phyloP scores from a whole-genome alignment of 2,113 vertebrate species.

The Toxostoma redivivum region DNA sequence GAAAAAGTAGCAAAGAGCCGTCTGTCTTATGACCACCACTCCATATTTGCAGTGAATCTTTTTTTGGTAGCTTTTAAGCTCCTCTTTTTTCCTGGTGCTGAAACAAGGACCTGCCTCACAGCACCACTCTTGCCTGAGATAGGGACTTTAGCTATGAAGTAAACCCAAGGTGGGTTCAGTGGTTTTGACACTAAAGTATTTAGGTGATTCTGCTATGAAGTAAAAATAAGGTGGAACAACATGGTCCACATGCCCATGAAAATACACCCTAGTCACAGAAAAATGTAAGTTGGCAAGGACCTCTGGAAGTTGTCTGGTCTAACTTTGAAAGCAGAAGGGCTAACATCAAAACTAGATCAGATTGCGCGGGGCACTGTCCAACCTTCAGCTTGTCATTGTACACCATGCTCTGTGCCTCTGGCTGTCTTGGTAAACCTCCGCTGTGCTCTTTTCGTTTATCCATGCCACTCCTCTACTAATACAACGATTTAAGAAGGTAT shows the following conservation, averaged over 20 bases:
- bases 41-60: not conserved
- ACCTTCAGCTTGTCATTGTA: not conserved
- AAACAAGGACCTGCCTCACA: not conserved
- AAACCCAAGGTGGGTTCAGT: not conserved
- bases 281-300: not conserved
- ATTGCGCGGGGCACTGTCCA: accelerated
- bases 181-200: no score
- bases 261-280: not conserved
- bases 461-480: not conserved
- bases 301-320: not conserved
- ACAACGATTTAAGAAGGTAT: not conserved
- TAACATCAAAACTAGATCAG: not conserved
- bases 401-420: not conserved
- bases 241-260: not conserved
- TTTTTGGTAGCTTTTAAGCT: not conserved
- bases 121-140: not conserved
- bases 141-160: not conserved
- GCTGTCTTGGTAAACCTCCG: not conserved
- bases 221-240: not conserved
- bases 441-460: not conserved
- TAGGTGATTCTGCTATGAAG: no score
- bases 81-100: not conserved
- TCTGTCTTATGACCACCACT: not conserved
- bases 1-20: not conserved
- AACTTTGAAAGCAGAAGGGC: not conserved